phyloP scores from a whole-genome alignment of 2,888 invertebrate genomes.

The Tipula lateralis region DNA sequence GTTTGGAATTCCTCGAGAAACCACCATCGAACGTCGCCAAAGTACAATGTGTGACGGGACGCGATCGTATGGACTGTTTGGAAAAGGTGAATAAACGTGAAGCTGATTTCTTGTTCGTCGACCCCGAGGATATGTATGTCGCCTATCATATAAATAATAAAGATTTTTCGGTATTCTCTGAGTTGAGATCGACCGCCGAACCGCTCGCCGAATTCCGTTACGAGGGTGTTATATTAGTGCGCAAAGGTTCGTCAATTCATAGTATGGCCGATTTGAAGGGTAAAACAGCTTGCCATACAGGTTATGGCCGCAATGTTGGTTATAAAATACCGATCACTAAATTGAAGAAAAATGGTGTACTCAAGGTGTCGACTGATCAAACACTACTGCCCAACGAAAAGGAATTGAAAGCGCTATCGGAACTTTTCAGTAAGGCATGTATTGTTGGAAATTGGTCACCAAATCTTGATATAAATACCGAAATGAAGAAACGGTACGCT shows the following conservation, averaged over 20 bases:
- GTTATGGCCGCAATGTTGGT: constrained; percentile 81
- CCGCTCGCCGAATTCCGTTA: constrained; percentile 74
- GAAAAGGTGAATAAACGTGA: constrained; percentile 66
- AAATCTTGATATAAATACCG: constrained; percentile 63
- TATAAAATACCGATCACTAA: constrained; percentile 77
- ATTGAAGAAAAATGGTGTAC: constrained; percentile 61
- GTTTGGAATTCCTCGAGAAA: constrained; percentile 60
- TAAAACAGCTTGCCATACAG: constrained; percentile 80
- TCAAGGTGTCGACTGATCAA: constrained; percentile 46
- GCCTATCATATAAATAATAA: constrained; percentile 67
- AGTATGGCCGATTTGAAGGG: constrained; percentile 66
- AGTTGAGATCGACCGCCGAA: constrained; percentile 71
- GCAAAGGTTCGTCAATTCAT: constrained; percentile 66
- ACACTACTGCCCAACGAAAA: constrained; percentile 57
- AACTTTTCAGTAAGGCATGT: constrained; percentile 77
- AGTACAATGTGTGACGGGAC: constrained; percentile 62
- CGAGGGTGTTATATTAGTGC: constrained; percentile 75
- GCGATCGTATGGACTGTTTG: constrained; percentile 74
- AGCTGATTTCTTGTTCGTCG: constrained; percentile 77
- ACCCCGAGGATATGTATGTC: constrained; percentile 85
- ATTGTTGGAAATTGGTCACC: constrained; percentile 81
- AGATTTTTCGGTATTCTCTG: constrained; percentile 70
- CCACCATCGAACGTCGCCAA: constrained; percentile 55
- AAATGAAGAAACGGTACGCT: constrained; percentile 68
- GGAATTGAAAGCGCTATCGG: constrained; percentile 73